Base-by-base conservation (phyloP, 2,888 invertebrate species). In the Leucophora obtusa region DNA sequence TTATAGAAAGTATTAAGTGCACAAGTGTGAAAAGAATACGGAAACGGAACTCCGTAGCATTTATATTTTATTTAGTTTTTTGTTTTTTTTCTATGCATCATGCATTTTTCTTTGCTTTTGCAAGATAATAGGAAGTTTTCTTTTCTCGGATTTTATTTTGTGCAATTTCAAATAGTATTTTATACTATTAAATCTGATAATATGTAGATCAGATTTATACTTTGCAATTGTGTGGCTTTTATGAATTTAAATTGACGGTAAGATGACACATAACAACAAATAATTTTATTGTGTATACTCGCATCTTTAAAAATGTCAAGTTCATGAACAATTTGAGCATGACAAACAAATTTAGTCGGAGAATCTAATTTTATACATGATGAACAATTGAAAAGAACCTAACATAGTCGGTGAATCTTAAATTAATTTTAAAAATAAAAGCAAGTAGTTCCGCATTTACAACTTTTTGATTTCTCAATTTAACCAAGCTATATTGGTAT, bases 31-130 rank as follows among this genome's bases (percentile, higher is more conserved):
- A 70, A 50, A 73, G 54, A 77, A 77, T 60, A 66, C 76, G 81
- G 81, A 81, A 77, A 77, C 77, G 81, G 81, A 81, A 81, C 58
- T 65, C 28, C 58, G 76, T 38, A 81, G 72, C 28, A 73, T 43
- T 63, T 28, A 1, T 28, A 28, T 28, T 28, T 28, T 28, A 28
- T 28, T 6, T 60, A 38, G 33, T 58, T 60, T 58, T 43, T 59
- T 14, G 50, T 69, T 58, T 56, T 33, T 62, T 66, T 15, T 17
- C 15, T 51, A 8, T 62, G 24, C 50, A 21, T 35, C 38, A 51
- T 63, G 11, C 24, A 54, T 60, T 51, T 63, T 51, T 63, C 33
- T 69, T 62, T 69, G 10, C 17, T 24, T 9, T 66, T 18, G 15
- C 38, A 15, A 50, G 33, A 54, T 7, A 28, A 28, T 6, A 28